A percentile compares a stretch with the other conserved stretches of the same genome.
Evolutionary conservation across 2,113 vertebrate species (phyloP).

Genomic region (Thalassoma bifasciatum): DNA sequence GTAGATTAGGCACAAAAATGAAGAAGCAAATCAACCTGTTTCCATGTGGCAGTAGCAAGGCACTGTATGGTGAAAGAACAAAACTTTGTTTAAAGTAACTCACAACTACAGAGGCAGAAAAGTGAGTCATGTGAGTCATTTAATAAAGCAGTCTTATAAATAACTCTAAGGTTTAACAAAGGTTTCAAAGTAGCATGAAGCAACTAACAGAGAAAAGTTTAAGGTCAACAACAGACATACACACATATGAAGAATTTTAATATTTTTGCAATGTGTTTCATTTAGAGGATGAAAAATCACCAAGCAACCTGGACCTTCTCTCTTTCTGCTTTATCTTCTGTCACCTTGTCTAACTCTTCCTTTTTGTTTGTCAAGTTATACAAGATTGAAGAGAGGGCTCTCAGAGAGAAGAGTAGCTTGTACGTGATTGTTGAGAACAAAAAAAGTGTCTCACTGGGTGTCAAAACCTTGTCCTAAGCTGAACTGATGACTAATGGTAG

Average conservation of each 20-base stretch:
- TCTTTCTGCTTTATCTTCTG: neutral
- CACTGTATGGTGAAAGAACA: neutral
- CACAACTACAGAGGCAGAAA: neutral
- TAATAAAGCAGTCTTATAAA: neutral
- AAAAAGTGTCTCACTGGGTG: neutral
- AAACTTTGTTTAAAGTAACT: slow-evolving; percentile 4
- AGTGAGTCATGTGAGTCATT: neutral
- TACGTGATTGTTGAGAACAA: neutral
- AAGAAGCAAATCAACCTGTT: neutral
- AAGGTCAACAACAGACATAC: neutral
- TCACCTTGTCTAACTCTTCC: neutral
- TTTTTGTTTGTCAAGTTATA: neutral
- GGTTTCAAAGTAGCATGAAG: neutral
- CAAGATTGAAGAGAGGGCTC: neutral
- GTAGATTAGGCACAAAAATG: neutral
- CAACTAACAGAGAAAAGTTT: neutral
- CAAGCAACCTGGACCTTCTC: neutral
- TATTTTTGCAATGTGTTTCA: neutral
- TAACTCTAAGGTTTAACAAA: neutral
- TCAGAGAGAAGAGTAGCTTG: neutral
- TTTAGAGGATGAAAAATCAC: neutral
- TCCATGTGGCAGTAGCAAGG: neutral
- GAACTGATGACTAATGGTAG: slow-evolving; percentile 2
- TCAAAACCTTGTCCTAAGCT: too few species aligned
- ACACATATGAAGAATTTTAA: neutral